phyloP scores from a whole-genome alignment of 2,797 vertebrate genomes.

The Sciurus carolinensis region DNA sequence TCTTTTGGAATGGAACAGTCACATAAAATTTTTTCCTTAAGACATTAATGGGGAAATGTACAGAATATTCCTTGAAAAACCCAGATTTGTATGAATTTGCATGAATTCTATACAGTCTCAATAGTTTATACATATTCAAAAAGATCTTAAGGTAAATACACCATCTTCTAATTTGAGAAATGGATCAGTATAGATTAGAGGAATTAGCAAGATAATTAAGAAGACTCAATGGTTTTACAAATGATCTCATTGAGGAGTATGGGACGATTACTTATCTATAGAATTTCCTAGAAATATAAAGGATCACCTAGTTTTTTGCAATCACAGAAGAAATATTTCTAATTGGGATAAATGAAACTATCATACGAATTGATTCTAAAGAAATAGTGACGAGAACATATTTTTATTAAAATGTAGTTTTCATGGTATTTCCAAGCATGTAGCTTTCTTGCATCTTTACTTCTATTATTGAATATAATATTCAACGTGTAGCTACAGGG shows the following conservation, averaged over 20 bases:
- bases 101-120: neutral
- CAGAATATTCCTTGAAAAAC: neutral
- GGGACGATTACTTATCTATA: neutral
- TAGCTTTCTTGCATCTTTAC: neutral
- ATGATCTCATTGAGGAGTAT: neutral
- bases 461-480: neutral
- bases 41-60: neutral
- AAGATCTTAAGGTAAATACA: neutral
- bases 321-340: neutral
- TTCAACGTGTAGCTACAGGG: neutral
- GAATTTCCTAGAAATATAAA: neutral
- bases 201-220: neutral
- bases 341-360: neutral
- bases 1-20: neutral
- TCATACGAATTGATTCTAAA: neutral
- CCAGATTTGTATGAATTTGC: neutral
- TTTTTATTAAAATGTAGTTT: neutral
- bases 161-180: slow-evolving; percentile 7
- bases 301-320: neutral
- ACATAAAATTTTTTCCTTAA: neutral
- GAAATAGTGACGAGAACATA: neutral
- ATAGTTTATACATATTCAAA: neutral
- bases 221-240: neutral
- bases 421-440: neutral
- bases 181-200: neutral